Evolutionary conservation across 2,113 vertebrate genomes (phyloP), one percentile per base, ranked within the genome.

Genomic region (Eretmochelys imbricata): DNA sequence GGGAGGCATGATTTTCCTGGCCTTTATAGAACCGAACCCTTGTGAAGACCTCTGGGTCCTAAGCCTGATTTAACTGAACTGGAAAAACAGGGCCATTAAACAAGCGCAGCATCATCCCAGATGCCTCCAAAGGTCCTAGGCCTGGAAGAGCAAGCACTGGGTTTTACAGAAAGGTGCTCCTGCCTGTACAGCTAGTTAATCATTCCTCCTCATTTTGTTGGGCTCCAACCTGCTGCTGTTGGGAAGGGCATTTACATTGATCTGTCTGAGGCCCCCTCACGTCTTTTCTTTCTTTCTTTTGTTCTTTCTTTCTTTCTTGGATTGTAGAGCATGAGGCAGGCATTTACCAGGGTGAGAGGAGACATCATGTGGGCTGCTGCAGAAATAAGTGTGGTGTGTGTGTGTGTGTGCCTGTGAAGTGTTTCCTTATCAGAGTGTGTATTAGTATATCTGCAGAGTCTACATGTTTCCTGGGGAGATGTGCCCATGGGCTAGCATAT

Each of bases 281-380:
- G 51, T 65, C 91, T 92, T 53, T 53, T 49, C 48, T 49, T 49
- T 49, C 48, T 49, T 49, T 49, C 48, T 49, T 49, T 49, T 6
- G 6, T 49, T 49, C 48, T 49, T 49, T 49, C 48, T 49, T 49
- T 49, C 49, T 49, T 49, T 49, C 49, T 49, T 49, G 90, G 88
- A 75, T 90, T 91, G 0, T 91, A 85, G 82, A 59, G 85, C 80
- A 54, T 10, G 24, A 69, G 31, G 72, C 38, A 89, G 94, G 94
- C 48, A 50, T 55, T 81, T 0, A 59, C 65, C 53, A 92, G 93
- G 90, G 83, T 92, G 82, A 87, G 95, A 76, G 87, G 51, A 75
- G 10, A 35, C 29, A 38, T 89, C 93, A 91, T 0, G 53, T 92
- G 51, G 89, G 89, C 85, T 96, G 95, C 46, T 94, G 94, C 92